Percentiles rank a stretch among this genome's conserved stretches.
These are phyloP conservation scores for Sinocyclocheilus grahami DNA, from an alignment of 2,113 vertebrate species.

Conservation along the genomic window DNA sequence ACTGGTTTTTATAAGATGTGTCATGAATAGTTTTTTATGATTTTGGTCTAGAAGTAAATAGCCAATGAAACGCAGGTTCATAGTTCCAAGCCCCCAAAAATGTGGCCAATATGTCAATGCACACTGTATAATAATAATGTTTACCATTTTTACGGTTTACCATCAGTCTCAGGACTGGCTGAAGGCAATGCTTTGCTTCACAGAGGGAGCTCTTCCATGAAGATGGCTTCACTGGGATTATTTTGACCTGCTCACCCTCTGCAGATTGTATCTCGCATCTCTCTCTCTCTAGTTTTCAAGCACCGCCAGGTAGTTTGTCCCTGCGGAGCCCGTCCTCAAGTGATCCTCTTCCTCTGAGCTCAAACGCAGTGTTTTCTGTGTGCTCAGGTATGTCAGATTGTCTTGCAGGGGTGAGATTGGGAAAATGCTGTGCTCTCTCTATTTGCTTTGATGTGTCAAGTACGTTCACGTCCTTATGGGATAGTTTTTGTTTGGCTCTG, in stretches of 20 bases:
- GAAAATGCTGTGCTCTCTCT: slow-evolving; percentile 8
- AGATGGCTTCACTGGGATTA: slow-evolving; percentile 41
- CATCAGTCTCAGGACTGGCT: background rate
- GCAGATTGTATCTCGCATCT: slow-evolving; percentile 19
- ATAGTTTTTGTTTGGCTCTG: slow-evolving; percentile 30
- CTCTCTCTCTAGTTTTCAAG: slow-evolving; percentile 31
- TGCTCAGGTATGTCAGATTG: slow-evolving; percentile 38
- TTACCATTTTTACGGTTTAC: background rate
- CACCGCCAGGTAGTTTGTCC: slow-evolving; percentile 14
- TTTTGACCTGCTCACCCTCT: slow-evolving; percentile 47
- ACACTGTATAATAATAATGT: background rate
- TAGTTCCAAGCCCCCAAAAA: background rate
- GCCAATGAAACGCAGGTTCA: background rate
- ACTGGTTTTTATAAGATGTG: slow-evolving; percentile 1
- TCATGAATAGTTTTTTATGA: background rate
- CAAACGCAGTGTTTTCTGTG: slow-evolving; percentile 9
- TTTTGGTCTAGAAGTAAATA: background rate
- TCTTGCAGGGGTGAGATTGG: slow-evolving; percentile 28
- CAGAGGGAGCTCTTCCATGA: background rate
- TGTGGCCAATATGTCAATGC: background rate
- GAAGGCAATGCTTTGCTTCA: slow-evolving; percentile 7
- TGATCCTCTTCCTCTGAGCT: slow-evolving; percentile 28
- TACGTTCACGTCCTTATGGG: background rate
- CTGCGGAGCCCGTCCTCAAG: slow-evolving; percentile 16
- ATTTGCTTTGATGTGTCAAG: slow-evolving; percentile 24